These are phyloP conservation scores for Anguilla anguilla DNA, from an alignment of 2,797 vertebrate species.

Conservation along the genomic window DNA sequence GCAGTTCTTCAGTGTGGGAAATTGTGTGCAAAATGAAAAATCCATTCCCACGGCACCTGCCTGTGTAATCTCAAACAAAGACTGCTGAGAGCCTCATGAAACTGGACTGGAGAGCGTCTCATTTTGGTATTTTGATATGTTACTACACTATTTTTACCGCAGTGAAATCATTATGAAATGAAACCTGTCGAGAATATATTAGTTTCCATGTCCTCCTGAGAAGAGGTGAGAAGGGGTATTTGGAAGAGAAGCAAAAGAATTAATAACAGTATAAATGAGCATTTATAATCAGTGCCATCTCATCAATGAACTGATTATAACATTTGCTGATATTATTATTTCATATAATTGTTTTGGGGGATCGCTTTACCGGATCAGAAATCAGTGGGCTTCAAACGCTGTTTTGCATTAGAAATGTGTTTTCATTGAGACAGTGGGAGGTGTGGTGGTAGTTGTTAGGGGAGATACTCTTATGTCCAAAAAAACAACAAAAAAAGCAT, in stretches of 20 bases:
- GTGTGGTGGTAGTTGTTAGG: too few relatives aligned
- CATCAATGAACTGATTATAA: not conserved
- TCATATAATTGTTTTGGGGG: too few relatives aligned
- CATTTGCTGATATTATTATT: not conserved
- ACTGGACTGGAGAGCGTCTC: not conserved
- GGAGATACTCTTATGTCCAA: too few relatives aligned
- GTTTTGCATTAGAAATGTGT: too few relatives aligned
- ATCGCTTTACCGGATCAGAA: too few relatives aligned
- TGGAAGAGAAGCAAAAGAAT: not conserved
- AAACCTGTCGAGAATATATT: not conserved
- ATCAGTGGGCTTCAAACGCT: too few relatives aligned
- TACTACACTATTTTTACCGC: not conserved
- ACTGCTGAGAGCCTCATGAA: not conserved
- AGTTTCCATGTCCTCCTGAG: not conserved
- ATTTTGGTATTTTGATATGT: slow-evolving; percentile 6
- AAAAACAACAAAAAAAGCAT: too few relatives aligned
- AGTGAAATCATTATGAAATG: not conserved
- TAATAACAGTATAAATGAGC: not conserved
- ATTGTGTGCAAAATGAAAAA: slow-evolving; percentile 27
- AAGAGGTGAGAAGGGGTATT: not conserved
- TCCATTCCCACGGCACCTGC: slow-evolving; percentile 30
- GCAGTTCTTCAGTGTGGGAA: slow-evolving; percentile 14
- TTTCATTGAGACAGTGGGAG: too few relatives aligned
- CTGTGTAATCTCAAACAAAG: slow-evolving; percentile 26
- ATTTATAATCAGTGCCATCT: not conserved